phyloP scores from a whole-genome alignment of 2,797 vertebrate species.

The Triplophysa yarkandensis region DNA sequence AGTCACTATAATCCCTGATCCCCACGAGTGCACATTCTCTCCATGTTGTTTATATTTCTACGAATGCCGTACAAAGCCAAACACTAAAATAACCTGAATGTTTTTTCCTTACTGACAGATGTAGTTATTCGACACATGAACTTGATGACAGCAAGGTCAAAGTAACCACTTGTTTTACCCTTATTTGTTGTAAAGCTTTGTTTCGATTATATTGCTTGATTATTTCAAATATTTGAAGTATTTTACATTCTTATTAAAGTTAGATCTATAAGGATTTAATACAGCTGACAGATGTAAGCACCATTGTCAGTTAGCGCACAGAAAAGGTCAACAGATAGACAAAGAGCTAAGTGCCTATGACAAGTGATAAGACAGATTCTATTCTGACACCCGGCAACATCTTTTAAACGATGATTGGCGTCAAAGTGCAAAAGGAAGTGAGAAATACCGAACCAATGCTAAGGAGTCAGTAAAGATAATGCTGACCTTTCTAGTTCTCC shows the following conservation, averaged over 20 bases:
- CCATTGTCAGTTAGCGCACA: slow-evolving; percentile 55
- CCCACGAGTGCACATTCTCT: background rate
- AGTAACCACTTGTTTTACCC: background rate
- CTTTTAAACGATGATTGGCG: slow-evolving; percentile 61
- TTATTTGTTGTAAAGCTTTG: background rate
- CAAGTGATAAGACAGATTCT: slow-evolving; percentile 74
- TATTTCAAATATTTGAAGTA: background rate
- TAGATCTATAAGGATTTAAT: background rate
- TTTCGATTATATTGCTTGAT: too few species aligned
- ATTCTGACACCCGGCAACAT: slow-evolving; percentile 61
- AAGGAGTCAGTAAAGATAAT: slow-evolving; percentile 64
- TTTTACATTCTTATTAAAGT: background rate
- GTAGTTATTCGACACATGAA: background rate
- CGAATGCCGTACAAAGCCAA: background rate
- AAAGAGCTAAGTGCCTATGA: slow-evolving; percentile 67
- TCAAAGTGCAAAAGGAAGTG: slow-evolving; percentile 66
- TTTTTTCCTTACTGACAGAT: background rate
- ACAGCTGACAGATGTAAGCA: background rate
- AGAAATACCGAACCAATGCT: slow-evolving; percentile 63
- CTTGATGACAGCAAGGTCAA: background rate
- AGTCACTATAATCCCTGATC: slow-evolving; percentile 4
- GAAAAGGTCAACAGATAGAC: slow-evolving; percentile 72
- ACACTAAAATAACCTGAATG: background rate
- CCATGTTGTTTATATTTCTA: slow-evolving; percentile 1
- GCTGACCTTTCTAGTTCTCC: slow-evolving; percentile 35